Conservation (phyloP, 2,797 vertebrate genomes). For the Carapus acus region DNA sequence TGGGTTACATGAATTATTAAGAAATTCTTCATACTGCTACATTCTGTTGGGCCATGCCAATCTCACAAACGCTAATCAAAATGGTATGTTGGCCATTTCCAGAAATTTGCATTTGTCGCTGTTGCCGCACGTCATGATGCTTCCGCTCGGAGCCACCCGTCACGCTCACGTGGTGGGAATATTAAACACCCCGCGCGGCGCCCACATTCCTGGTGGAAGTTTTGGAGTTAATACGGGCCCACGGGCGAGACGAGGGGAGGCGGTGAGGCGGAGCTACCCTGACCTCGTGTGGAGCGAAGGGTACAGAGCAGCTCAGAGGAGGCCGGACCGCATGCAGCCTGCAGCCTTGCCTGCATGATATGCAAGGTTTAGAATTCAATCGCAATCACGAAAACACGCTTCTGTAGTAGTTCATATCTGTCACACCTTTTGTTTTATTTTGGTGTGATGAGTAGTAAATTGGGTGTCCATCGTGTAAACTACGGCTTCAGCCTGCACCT, state of each 20-base stretch:
- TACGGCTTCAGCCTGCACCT: too few relatives aligned
- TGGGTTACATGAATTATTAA: slow-evolving; percentile 63
- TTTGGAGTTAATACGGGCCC: slow-evolving; percentile 4
- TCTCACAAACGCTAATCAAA: slow-evolving; percentile 35
- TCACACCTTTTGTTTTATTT: too few relatives aligned
- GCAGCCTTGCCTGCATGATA: too few relatives aligned
- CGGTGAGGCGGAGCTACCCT: slow-evolving; percentile 40
- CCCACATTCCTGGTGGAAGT: slow-evolving; percentile 16
- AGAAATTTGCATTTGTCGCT: slow-evolving; percentile 28
- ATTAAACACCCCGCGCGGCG: slow-evolving; percentile 31
- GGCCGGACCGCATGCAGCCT: too few relatives aligned
- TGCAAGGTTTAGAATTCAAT: too few relatives aligned
- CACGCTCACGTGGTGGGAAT: slow-evolving; percentile 24
- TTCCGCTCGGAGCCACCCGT: slow-evolving; percentile 15
- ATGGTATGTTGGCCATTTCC: slow-evolving; percentile 27
- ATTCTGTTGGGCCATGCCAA: slow-evolving; percentile 11
- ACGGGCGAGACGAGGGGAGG: not conserved
- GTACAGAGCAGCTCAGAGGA: slow-evolving; percentile 21
- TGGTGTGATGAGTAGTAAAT: too few relatives aligned
- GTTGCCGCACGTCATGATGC: slow-evolving; percentile 30
- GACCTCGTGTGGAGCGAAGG: slow-evolving; percentile 54
- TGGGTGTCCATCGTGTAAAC: too few relatives aligned
- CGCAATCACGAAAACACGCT: too few relatives aligned
- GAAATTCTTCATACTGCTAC: slow-evolving; percentile 36
- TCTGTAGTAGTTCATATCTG: too few relatives aligned